Evolutionary conservation across 2,113 vertebrate genomes (phyloP), one percentile per base, ranked within the genome.

Genomic region (Fregetta grallaria): DNA sequence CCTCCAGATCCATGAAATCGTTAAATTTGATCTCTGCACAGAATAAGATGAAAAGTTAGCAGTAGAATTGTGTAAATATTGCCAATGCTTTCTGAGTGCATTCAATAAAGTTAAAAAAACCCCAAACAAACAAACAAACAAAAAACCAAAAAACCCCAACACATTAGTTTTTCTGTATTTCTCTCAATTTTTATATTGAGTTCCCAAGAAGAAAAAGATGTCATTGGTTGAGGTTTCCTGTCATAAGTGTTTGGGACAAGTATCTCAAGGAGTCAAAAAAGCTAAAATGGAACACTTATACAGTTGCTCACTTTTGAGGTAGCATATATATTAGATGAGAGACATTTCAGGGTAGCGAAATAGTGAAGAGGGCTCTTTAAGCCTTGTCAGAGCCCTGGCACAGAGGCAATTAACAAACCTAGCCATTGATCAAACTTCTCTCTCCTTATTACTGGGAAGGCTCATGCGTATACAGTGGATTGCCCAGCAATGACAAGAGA

Each of bases 91-190:
- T 92, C 47, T 38, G 58, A 90, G 8, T n/a, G 27, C 19, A 49
- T 66, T 70, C 34, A 40, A 3, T 42, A 10, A 66, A 66, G n/a
- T 17, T 56, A 22, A 76, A 75, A 77, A 55, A 70, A 26, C n/a
- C n/a, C n/a, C n/a, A 17, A 11, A n/a, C 14, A 19, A 2, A 0
- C 3, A 38, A 38, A 38, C 0, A 38, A 38, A 38, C 38, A 38
- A 38, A 38, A 38, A 38, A 38, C 38, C n/a, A n/a, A n/a, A 38
- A 38, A 38, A 38, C 38, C 3, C 7, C 7, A 26, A n/a, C 20
- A 56, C 10, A 27, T 30, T 67, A 55, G 3, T 34, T 96, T 81
- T 71, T 30, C 34, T 4, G 0, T 78, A 13, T 67, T 88, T 63
- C 3, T 79, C 50, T 75, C 21, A 11, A 11, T 55, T 40, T 77